Percentiles rank a stretch among this genome's conserved stretches.
These are phyloP conservation scores for Crotalus viridis DNA, from an alignment of 2,113 vertebrate genomes.

Conservation along the genomic window DNA sequence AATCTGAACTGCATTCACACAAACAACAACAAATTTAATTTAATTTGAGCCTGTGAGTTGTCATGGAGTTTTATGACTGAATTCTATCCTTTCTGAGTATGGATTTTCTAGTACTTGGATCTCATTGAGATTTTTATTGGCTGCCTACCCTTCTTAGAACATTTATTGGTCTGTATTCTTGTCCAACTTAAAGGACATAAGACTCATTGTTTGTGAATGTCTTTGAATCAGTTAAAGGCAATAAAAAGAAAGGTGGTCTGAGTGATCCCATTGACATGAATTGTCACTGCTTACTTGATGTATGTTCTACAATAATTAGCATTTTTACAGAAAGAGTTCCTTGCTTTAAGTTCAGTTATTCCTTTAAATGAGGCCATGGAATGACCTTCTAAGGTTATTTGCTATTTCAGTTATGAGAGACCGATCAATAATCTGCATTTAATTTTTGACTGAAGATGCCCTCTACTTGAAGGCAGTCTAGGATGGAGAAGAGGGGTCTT, in stretches of 20 bases:
- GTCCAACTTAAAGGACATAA: neutral
- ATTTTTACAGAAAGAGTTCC: neutral
- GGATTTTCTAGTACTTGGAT: neutral
- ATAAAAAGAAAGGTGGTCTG: neutral
- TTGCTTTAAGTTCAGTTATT: neutral
- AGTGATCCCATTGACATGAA: neutral
- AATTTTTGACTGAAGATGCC: neutral
- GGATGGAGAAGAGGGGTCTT: neutral
- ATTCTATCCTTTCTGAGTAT: neutral
- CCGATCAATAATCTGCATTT: neutral
- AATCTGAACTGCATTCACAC: neutral
- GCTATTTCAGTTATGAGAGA: neutral
- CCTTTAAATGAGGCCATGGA: neutral
- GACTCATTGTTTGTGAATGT: neutral
- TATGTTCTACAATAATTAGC: neutral
- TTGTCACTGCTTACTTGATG: neutral
- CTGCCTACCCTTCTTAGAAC: neutral
- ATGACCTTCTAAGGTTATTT: neutral
- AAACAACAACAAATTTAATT: neutral
- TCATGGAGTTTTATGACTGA: neutral
- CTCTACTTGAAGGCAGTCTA: neutral
- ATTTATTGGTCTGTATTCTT: neutral
- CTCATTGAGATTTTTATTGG: neutral
- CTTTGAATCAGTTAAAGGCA: neutral
- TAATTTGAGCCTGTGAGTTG: neutral